A percentile compares a stretch with the other conserved stretches of the same genome.
Evolutionary conservation across 2,888 invertebrate species (phyloP).

Genomic region (Trichopoda pennipes): DNA sequence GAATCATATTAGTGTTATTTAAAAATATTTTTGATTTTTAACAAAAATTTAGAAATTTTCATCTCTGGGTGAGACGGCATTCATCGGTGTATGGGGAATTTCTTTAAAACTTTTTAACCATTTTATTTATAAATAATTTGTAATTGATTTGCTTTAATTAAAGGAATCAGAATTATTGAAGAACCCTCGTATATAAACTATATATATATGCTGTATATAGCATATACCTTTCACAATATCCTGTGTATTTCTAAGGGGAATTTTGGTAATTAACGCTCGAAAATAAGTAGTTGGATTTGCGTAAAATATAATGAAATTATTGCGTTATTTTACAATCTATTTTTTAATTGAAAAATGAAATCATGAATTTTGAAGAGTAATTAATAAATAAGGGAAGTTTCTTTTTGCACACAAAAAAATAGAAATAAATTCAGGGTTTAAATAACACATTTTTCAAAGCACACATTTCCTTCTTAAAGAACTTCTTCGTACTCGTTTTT

Average conservation of each 20-base stretch:
- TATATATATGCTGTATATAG: too few relatives aligned
- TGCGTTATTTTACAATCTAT: neutral
- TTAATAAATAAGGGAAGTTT: slow-evolving; percentile 38
- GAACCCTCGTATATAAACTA: neutral
- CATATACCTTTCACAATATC: neutral
- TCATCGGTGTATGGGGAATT: too few relatives aligned
- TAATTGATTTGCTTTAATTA: too few relatives aligned
- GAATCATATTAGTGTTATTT: too few relatives aligned
- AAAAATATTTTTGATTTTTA: too few relatives aligned
- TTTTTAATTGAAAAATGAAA: slow-evolving; percentile 60
- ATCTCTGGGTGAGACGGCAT: too few relatives aligned
- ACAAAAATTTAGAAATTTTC: too few relatives aligned
- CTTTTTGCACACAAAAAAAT: neutral
- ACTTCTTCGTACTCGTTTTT: too few relatives aligned
- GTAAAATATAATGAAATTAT: slow-evolving; percentile 62
- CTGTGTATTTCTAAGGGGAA: neutral
- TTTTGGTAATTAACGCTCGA: slow-evolving; percentile 51
- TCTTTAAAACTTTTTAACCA: too few relatives aligned
- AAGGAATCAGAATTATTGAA: too few relatives aligned
- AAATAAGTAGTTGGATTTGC: slow-evolving; percentile 65
- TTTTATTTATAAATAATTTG: too few relatives aligned
- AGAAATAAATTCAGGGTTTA: slow-evolving; percentile 39
- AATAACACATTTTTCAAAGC: slow-evolving; percentile 27
- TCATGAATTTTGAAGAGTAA: neutral
- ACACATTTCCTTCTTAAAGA: slow-evolving; percentile 22